Evolutionary conservation across 2,797 vertebrate species (phyloP).

Genomic region (Galago senegalensis): DNA sequence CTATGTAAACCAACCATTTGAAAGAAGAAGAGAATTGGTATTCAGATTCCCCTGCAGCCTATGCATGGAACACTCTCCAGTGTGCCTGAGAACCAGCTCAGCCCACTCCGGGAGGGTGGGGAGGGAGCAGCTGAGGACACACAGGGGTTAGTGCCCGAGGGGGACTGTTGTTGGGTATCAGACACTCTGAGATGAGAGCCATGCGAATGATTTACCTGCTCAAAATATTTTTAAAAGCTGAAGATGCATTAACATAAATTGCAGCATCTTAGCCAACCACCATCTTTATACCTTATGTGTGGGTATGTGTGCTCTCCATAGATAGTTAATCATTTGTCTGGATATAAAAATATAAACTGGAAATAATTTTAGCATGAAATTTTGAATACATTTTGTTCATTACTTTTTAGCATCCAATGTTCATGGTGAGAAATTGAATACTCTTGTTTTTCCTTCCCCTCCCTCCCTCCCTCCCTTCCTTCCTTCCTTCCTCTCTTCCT

Average conservation of each 20-base stretch:
- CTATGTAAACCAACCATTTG: neutral
- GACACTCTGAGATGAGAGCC: constrained; percentile 12
- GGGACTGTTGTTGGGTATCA: neutral
- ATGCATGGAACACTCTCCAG: neutral
- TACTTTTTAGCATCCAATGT: neutral
- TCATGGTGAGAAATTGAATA: neutral
- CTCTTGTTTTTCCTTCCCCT: neutral
- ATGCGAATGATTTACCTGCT: neutral
- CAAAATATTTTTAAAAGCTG: neutral
- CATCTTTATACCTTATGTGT: neutral
- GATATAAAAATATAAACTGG: neutral
- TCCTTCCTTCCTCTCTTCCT: too few relatives aligned
- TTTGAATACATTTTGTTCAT: constrained; percentile 29
- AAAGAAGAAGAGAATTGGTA: neutral
- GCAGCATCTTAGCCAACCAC: neutral
- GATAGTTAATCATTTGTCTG: neutral
- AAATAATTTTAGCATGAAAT: constrained; percentile 8
- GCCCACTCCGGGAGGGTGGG: neutral
- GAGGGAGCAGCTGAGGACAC: neutral
- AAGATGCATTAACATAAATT: neutral
- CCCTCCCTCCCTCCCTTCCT: neutral
- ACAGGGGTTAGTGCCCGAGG: neutral
- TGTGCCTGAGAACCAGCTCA: neutral
- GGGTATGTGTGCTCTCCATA: neutral
- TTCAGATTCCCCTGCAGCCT: neutral